Percentiles rank a stretch among this genome's conserved stretches.
These are phyloP conservation scores for Oligia fasciuncula DNA, from an alignment of 2,888 invertebrate genomes.

Conservation along the genomic window DNA sequence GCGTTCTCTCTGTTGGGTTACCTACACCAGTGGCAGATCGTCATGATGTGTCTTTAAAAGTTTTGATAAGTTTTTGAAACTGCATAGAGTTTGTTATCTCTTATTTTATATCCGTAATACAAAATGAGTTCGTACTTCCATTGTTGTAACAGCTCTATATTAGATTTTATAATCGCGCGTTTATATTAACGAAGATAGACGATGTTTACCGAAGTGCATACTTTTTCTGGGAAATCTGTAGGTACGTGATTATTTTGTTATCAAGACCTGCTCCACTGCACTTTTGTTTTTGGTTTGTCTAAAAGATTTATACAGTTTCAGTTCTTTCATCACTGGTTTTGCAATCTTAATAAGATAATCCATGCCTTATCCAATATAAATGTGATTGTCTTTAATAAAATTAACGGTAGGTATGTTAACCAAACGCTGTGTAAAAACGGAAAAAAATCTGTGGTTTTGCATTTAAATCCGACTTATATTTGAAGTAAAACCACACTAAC, in stretches of 20 bases:
- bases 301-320: not conserved
- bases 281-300: not conserved
- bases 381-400: not conserved
- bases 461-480: not conserved
- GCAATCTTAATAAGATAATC: slow-evolving; percentile 15
- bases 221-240: not conserved
- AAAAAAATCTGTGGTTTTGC: not conserved
- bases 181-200: not conserved
- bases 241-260: not conserved
- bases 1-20: not conserved
- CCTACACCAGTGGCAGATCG: not conserved
- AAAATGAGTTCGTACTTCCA: not conserved
- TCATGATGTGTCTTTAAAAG: not conserved
- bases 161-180: not conserved
- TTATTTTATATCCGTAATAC: not conserved
- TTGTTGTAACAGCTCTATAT: not conserved
- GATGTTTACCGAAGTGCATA: not conserved
- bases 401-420: not conserved
- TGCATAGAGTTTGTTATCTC: not conserved
- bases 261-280: not conserved
- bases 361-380: not conserved
- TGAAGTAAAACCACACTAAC: not conserved
- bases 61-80: not conserved
- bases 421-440: not conserved
- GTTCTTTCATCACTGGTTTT: not conserved